phyloP scores from a whole-genome alignment of 2,113 vertebrate species.

The Microtus oregoni region DNA sequence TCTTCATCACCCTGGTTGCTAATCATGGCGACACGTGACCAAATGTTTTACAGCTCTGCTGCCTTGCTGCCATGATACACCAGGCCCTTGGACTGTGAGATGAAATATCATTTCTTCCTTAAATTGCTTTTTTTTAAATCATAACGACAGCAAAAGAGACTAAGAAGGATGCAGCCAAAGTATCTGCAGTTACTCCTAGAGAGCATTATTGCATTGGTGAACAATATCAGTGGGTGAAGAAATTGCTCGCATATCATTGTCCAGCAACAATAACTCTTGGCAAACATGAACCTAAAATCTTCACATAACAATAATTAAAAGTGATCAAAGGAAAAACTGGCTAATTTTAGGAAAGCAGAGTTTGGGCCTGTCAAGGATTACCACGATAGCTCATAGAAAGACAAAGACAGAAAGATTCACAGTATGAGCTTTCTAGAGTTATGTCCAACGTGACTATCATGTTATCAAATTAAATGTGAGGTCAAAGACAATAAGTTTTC shows the following conservation, averaged over 20 bases:
- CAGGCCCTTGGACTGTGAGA: neutral
- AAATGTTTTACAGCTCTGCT: neutral
- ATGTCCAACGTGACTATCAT: neutral
- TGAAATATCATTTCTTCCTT: neutral
- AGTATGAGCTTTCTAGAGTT: neutral
- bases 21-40: neutral
- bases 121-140: neutral
- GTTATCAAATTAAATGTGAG: neutral
- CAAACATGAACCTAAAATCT: neutral
- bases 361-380: neutral
- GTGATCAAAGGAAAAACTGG: neutral
- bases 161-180: neutral
- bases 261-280: neutral
- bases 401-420: constrained; percentile 8
- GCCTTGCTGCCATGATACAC: neutral
- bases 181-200: neutral
- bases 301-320: neutral
- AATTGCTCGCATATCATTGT: neutral
- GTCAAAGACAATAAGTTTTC: neutral
- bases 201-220: neutral
- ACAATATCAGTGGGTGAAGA: neutral
- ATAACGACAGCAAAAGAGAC: neutral
- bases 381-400: constrained; percentile 24
- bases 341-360: constrained; percentile 43
- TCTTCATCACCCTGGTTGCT: neutral